phyloP scores from a whole-genome alignment of 2,797 vertebrate species.

The Mareca strepera region DNA sequence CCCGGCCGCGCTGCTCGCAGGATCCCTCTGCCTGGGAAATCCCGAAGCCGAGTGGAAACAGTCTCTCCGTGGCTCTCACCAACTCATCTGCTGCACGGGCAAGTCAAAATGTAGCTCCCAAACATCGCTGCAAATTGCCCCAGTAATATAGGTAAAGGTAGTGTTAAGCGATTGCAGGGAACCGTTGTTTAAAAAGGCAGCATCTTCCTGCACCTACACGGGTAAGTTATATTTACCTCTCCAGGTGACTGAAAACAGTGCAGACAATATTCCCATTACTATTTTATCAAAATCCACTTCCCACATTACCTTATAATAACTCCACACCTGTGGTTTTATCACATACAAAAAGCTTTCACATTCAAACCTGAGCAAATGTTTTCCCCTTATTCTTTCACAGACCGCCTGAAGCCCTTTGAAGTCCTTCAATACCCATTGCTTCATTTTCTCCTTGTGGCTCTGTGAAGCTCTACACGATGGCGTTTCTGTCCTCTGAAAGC shows the following conservation, averaged over 20 bases:
- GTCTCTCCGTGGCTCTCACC: neutral
- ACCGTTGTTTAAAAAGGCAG: neutral
- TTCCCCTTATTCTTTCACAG: neutral
- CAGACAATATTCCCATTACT: neutral
- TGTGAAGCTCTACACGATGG: neutral
- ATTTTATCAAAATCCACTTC: neutral
- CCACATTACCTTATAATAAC: neutral
- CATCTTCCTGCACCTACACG: neutral
- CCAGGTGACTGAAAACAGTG: neutral
- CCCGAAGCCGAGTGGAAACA: neutral
- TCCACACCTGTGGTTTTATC: rapidly evolving
- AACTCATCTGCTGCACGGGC: neutral
- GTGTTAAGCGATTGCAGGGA: neutral
- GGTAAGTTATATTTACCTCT: neutral
- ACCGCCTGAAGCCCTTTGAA: neutral
- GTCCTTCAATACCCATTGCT: rapidly evolving
- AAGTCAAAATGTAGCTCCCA: neutral
- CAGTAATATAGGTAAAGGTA: neutral
- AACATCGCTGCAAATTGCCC: neutral
- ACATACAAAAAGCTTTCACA: neutral
- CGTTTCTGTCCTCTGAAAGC: neutral
- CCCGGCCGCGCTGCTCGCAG: neutral
- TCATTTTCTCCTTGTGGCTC: neutral
- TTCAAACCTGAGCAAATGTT: neutral
- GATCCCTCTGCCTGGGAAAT: neutral